Conservation (phyloP, 1,140 invertebrate species). For the Macrotrachela quadricornifera region DNA sequence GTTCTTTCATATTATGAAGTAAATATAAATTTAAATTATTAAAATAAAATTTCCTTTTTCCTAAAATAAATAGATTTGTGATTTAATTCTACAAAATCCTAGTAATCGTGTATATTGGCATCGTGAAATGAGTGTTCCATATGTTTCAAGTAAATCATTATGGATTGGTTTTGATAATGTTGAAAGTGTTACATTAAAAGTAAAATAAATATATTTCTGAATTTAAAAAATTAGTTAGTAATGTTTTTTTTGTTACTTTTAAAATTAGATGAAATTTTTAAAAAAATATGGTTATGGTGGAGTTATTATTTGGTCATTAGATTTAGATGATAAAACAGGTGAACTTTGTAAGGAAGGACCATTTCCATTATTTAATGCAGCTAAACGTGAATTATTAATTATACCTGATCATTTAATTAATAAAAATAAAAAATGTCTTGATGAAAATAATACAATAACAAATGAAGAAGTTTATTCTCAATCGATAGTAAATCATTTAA, state of each 20-base stretch:
- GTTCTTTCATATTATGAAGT: slow-evolving; percentile 86
- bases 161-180: slow-evolving; percentile 86
- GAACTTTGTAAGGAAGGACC: slow-evolving; percentile 53
- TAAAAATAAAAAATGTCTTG: too few species aligned
- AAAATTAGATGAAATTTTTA: not conserved
- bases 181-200: slow-evolving; percentile 56
- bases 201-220: slow-evolving; percentile 22
- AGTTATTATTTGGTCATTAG: not conserved
- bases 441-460: too few species aligned
- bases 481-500: too few species aligned
- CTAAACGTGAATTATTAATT: too few species aligned
- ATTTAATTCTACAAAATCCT: slow-evolving; percentile 1
- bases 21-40: slow-evolving; percentile 17
- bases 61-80: not conserved
- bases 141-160: slow-evolving; percentile 60
- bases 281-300: not conserved
- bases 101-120: slow-evolving; percentile 6
- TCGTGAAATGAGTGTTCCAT: slow-evolving; percentile 54
- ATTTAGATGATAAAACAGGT: slow-evolving; percentile 17
- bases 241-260: not conserved
- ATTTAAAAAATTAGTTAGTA: too few species aligned
- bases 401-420: too few species aligned
- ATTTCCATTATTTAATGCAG: slow-evolving; percentile 49
- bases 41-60: not conserved
- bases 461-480: too few species aligned